Conservation (phyloP, 2,888 invertebrate genomes). For the Aricia artaxerxes region DNA sequence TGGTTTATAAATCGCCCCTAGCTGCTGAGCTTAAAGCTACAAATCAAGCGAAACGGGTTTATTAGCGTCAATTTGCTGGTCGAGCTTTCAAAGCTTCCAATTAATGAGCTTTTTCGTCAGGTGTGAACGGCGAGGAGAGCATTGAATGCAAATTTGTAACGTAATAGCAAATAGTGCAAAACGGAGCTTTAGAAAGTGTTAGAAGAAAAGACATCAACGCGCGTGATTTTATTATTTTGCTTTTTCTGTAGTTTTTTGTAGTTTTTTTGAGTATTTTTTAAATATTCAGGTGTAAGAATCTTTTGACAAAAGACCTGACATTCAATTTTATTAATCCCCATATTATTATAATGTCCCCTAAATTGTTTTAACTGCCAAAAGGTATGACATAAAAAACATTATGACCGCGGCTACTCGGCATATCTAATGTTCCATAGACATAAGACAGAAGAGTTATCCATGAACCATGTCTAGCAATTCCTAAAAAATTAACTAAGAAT, state of each 20-base stretch:
- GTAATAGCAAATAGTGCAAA: conserved; percentile 25
- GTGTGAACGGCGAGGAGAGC: conserved; percentile 38
- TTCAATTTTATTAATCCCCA: too few species aligned
- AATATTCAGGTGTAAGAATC: not conserved
- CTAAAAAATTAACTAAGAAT: too few species aligned
- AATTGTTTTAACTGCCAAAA: too few species aligned
- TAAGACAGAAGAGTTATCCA: too few species aligned
- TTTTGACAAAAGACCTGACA: not conserved
- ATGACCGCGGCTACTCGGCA: too few species aligned
- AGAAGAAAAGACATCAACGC: conserved; percentile 28
- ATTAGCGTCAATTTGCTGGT: conserved; percentile 49
- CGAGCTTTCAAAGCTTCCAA: conserved; percentile 45
- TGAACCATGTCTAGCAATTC: too few species aligned
- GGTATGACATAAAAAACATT: too few species aligned
- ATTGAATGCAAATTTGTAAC: conserved; percentile 36
- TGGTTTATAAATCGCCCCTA: conserved; percentile 32
- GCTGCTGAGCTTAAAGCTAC: conserved; percentile 35
- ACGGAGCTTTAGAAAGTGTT: conserved; percentile 24
- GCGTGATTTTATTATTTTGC: conserved; percentile 21
- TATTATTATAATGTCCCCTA: too few species aligned
- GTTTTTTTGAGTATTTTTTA: too few species aligned
- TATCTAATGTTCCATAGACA: too few species aligned
- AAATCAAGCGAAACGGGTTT: conserved; percentile 52
- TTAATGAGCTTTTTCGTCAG: conserved; percentile 49
- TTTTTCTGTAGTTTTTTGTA: not conserved